phyloP scores from a whole-genome alignment of 2,888 invertebrate species.

The Dicroscelio sp. region DNA sequence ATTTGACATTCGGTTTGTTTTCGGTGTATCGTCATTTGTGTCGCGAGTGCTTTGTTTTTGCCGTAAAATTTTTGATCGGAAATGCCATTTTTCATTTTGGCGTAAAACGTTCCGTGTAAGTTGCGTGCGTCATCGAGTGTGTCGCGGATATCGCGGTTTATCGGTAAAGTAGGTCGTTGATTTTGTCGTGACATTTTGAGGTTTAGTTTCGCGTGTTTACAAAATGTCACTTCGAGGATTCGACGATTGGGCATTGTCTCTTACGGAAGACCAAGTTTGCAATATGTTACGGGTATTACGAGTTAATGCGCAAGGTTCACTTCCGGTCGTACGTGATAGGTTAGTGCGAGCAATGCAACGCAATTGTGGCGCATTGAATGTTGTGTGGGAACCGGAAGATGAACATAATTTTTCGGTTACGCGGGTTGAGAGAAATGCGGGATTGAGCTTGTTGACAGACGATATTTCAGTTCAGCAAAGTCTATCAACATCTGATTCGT shows the following conservation, averaged over 20 bases:
- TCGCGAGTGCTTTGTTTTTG: too few species aligned
- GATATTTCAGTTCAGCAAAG: too few species aligned
- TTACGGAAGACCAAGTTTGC: constrained; percentile 9
- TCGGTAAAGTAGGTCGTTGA: neutral
- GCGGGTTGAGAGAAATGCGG: neutral
- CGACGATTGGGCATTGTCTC: neutral
- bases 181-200: neutral
- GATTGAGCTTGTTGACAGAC: constrained; percentile 29
- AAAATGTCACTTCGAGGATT: constrained; percentile 11
- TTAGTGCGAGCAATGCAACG: neutral
- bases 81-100: too few species aligned
- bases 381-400: constrained; percentile 38
- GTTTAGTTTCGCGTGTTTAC: neutral
- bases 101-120: neutral
- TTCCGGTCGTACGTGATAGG: neutral
- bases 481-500: too few species aligned
- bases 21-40: too few species aligned
- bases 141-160: neutral
- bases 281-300: neutral
- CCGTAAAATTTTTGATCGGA: too few species aligned
- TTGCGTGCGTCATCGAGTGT: neutral
- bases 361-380: neutral
- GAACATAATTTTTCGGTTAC: neutral
- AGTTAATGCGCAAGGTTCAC: neutral
- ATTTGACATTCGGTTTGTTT: too few species aligned